Conservation (phyloP, 2,113 vertebrate species). For the Garra rufa region DNA sequence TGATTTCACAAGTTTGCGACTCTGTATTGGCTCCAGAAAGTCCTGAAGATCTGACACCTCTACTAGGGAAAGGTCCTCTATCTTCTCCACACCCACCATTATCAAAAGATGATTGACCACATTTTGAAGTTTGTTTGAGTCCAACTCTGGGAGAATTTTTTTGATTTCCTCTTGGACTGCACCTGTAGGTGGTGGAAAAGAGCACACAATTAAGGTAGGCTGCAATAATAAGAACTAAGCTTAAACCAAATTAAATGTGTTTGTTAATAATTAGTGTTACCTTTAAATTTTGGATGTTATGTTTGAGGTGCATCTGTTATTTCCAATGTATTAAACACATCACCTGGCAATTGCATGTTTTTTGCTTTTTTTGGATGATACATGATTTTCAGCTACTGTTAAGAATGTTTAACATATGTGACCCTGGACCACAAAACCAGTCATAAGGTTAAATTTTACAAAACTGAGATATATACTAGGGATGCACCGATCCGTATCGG, state of each 20-base stretch:
- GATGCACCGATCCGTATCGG: too few species aligned
- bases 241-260: neutral
- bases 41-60: slow-evolving; percentile 29
- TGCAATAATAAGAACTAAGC: neutral
- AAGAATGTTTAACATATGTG: neutral
- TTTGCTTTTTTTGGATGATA: neutral
- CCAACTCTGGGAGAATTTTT: slow-evolving; percentile 20
- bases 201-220: neutral
- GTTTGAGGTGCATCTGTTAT: neutral
- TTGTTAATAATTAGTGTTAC: neutral
- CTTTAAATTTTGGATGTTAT: neutral
- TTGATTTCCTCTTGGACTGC: slow-evolving; percentile 27
- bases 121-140: slow-evolving; percentile 3
- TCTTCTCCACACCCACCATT: slow-evolving; percentile 38
- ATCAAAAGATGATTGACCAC: slow-evolving; percentile 30
- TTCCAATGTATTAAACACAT: neutral
- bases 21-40: slow-evolving; percentile 31
- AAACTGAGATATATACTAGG: too few species aligned
- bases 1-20: slow-evolving; percentile 34
- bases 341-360: neutral
- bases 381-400: too few species aligned
- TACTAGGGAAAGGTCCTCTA: slow-evolving; percentile 26
- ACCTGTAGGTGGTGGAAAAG: neutral
- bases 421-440: too few species aligned
- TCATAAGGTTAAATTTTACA: too few species aligned